These are phyloP conservation scores for Liposcelis brunnea DNA, from an alignment of 2,888 invertebrate species.

Conservation along the genomic window DNA sequence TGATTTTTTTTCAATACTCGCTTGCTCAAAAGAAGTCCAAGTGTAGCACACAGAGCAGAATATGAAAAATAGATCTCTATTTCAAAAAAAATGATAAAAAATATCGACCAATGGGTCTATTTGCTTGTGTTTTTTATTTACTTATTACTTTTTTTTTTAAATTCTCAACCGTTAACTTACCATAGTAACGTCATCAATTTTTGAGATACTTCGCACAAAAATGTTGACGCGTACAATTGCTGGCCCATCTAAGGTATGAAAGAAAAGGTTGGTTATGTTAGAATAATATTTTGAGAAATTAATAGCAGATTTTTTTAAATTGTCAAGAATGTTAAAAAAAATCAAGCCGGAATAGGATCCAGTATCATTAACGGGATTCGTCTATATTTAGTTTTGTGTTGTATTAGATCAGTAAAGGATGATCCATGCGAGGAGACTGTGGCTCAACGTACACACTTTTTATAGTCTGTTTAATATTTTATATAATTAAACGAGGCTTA, in stretches of 20 bases:
- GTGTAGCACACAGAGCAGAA: background rate
- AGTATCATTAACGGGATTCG: too few relatives aligned
- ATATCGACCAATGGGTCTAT: slow-evolving; percentile 20
- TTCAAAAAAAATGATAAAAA: background rate
- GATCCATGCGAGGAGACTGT: too few relatives aligned
- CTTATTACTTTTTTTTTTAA: slow-evolving; percentile 14
- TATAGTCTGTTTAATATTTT: too few relatives aligned
- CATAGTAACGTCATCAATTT: slow-evolving; percentile 98
- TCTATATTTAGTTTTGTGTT: slow-evolving; percentile 12
- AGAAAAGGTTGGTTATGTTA: slow-evolving; percentile 19
- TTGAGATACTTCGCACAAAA: slow-evolving; percentile 96
- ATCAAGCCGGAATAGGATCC: slow-evolving; percentile 10
- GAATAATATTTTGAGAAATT: slow-evolving; percentile 21
- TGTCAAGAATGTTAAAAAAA: slow-evolving; percentile 14
- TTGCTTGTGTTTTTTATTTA: slow-evolving; percentile 20
- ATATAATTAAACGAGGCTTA: too few relatives aligned
- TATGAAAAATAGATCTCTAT: background rate
- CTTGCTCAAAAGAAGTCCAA: background rate
- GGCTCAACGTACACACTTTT: too few relatives aligned
- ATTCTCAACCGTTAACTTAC: slow-evolving; percentile 48
- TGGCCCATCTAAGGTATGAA: slow-evolving; percentile 54
- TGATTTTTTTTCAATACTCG: slow-evolving; percentile 15
- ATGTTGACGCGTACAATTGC: slow-evolving; percentile 95
- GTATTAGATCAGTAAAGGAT: too few relatives aligned
- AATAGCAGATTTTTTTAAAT: too few relatives aligned